A percentile compares a stretch with the other conserved stretches of the same genome.
Evolutionary conservation across 92 coral and sea anemone species (phyloP).

Genomic region (Phenganax stokvisi): DNA sequence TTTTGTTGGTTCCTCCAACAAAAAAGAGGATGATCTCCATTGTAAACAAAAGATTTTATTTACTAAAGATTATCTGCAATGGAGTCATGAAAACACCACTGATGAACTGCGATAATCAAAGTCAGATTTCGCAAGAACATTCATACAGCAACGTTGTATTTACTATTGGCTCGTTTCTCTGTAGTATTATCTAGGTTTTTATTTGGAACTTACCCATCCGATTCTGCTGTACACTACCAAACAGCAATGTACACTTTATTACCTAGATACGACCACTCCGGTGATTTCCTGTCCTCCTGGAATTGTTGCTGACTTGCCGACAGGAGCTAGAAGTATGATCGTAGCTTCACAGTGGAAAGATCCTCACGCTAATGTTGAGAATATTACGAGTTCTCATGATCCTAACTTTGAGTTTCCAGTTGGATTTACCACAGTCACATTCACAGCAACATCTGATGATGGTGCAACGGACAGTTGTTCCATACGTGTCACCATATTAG

Average conservation of each 20-base stretch:
- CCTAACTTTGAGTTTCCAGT: conserved; percentile 76
- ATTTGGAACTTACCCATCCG: background rate
- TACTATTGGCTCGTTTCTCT: too few species aligned
- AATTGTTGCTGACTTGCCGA: conserved; percentile 55
- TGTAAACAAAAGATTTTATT: too few species aligned
- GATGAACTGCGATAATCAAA: too few species aligned
- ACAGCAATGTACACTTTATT: background rate
- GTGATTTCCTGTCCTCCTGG: conserved; percentile 84
- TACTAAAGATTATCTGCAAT: too few species aligned
- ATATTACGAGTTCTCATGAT: conserved; percentile 54
- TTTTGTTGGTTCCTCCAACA: background rate
- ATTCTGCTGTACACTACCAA: background rate
- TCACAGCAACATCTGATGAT: conserved; percentile 69
- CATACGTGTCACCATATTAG: conserved; percentile 65
- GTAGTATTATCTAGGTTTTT: background rate
- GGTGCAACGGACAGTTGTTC: conserved; percentile 68
- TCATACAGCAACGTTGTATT: too few species aligned
- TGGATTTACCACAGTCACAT: conserved; percentile 76
- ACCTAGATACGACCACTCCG: conserved; percentile 62
- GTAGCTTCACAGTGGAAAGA: conserved; percentile 76
- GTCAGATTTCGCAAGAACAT: too few species aligned
- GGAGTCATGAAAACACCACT: too few species aligned
- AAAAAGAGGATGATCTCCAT: too few species aligned
- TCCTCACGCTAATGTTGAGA: conserved; percentile 70
- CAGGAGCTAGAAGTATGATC: conserved; percentile 51